Conservation (phyloP, 2,797 vertebrate species). For the Paedocypris micromegethes region DNA sequence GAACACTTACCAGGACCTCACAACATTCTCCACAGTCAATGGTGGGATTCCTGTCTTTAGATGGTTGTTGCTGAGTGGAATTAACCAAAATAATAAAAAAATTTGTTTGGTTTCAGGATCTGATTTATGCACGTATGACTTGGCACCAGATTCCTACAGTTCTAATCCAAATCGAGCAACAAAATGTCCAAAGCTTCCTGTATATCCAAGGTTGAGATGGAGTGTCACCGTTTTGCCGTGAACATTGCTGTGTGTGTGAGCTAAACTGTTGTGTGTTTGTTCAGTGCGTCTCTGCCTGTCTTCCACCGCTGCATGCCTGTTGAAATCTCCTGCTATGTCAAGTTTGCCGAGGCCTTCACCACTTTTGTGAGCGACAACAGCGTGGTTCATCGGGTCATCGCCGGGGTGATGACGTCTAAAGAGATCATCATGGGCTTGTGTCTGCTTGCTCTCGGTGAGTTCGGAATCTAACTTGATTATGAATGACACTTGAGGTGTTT, state of each 20-base stretch:
- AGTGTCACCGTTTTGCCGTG: neutral
- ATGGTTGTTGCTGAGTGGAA: no score
- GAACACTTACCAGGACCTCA: constrained; percentile 73
- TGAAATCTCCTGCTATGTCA: constrained; percentile 85
- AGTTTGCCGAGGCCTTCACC: constrained; percentile 88
- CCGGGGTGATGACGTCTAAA: constrained; percentile 96
- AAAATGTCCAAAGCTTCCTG: constrained; percentile 89
- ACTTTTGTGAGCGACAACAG: constrained; percentile 94
- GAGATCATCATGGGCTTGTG: constrained; percentile 98
- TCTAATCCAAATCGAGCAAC: constrained; percentile 58
- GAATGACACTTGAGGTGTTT: neutral
- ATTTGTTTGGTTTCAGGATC: constrained; percentile 70
- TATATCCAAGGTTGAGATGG: constrained; percentile 72
- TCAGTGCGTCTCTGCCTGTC: constrained; percentile 77
- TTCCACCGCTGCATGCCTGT: constrained; percentile 92
- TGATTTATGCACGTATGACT: constrained; percentile 81
- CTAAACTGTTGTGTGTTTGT: neutral
- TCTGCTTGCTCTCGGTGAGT: constrained; percentile 87
- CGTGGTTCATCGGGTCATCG: constrained; percentile 85
- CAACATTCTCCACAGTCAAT: constrained; percentile 79
- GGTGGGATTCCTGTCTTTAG: constrained; percentile 67
- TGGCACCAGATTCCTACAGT: constrained; percentile 73
- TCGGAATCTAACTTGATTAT: neutral
- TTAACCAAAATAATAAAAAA: no score
- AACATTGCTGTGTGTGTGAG: neutral